phyloP scores from a whole-genome alignment of 2,113 vertebrate genomes.

The Scomber colias region DNA sequence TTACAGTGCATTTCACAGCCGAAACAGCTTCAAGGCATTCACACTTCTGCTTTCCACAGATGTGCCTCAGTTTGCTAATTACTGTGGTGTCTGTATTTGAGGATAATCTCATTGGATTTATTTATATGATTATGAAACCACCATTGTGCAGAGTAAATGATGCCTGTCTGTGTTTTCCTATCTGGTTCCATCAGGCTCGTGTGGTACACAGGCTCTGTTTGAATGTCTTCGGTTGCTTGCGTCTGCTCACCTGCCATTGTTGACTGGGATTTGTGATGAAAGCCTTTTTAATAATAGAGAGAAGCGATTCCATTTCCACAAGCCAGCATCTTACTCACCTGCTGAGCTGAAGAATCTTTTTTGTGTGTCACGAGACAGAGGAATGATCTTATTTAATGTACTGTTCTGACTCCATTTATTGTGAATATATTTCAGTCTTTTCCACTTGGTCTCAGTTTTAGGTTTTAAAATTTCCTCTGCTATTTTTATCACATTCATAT shows the following conservation, averaged over 20 bases:
- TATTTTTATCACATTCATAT: slow-evolving; percentile 2
- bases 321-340: slow-evolving; percentile 29
- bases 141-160: slow-evolving; percentile 17
- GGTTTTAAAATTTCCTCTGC: not conserved
- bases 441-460: slow-evolving; percentile 22
- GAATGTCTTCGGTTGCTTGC: slow-evolving; percentile 44
- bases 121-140: slow-evolving; percentile 55
- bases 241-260: slow-evolving; percentile 67
- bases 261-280: slow-evolving; percentile 63
- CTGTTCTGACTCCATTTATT: slow-evolving; percentile 26
- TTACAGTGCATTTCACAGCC: slow-evolving; percentile 47
- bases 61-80: slow-evolving; percentile 66
- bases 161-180: slow-evolving; percentile 20
- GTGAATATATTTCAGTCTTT: slow-evolving; percentile 33
- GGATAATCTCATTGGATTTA: slow-evolving; percentile 62
- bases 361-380: slow-evolving; percentile 35
- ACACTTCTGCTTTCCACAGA: slow-evolving; percentile 60
- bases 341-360: slow-evolving; percentile 53
- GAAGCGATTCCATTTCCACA: slow-evolving; percentile 41
- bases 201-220: slow-evolving; percentile 16
- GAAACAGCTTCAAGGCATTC: slow-evolving; percentile 63
- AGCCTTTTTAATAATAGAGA: slow-evolving; percentile 65
- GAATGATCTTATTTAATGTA: slow-evolving; percentile 44
- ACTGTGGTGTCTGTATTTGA: slow-evolving; percentile 55
- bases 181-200: slow-evolving; percentile 31